Evolutionary conservation across 2,113 vertebrate species (phyloP), one percentile per base, ranked within the genome.

Genomic region (Calypte anna): DNA sequence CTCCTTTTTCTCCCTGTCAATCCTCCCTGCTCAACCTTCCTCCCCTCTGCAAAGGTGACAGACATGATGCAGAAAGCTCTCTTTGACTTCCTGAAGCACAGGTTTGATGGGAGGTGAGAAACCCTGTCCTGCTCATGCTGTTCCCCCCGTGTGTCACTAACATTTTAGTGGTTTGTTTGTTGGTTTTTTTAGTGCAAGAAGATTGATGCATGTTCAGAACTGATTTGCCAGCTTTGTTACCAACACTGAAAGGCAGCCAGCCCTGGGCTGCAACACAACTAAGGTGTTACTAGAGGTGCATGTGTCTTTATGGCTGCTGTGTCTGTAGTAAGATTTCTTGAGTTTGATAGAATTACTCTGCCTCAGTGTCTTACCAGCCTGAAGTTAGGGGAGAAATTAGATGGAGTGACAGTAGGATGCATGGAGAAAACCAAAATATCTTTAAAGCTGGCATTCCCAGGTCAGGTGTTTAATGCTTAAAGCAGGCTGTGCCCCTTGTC

Each of bases 61-160:
- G 99, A 99, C 97, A 99, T 99, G 99, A 99, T 99, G 99, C 99
- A 99, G 98, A 99, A 99, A 98, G 99, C 99, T 55, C 98, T 99
- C 95, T 99, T 99, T 98, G 99, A 99, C 98, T 99, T 99, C 98
- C 98, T 99, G 97, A 99, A 99, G 98, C 99, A 99, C 98, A 98
- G 99, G 98, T 99, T 99, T 97, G 99, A 99, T 94, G 99, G 99
- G 97, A 99, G 99, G 99, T 99, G 98, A 99, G 99, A 93, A 90
- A 91, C 62, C 59, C 75, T 96, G 94, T 96, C 94, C 70, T 96
- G 97, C 97, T 89, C 92, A 13, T 97, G 92, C 96, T 73, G 90
- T 12, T 11, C 25, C 7, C 46, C 46, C 69, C 43, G 6, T 19
- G 55, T 30, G 27, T 80, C 77, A 40, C 79, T 91, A 25, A 91